Base-by-base conservation (phyloP, 2,113 vertebrate genomes). In the Ochotona princeps region DNA sequence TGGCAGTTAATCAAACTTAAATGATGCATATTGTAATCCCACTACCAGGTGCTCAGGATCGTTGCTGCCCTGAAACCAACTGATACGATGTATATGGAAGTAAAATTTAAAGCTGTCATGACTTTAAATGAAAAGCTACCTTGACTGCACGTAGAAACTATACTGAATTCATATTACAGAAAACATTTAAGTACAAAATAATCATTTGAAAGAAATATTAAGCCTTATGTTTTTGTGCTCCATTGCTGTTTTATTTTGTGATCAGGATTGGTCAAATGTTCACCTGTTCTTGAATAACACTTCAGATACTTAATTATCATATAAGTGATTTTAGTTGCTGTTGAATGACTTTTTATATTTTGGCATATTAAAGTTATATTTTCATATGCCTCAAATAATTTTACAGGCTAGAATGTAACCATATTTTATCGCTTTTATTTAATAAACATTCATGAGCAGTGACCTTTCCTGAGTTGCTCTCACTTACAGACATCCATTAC, bases 1-100 rank as follows among this genome's bases (percentile, higher is more conserved):
- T 93, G 23, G 69, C 38, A 94, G 26, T 90, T 87, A 82, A 92
- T 93, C 51, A 78, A 92, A 90, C 1, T 60, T 75, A 91, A 88
- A 70, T n/a, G n/a, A 75, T 90, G 28, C 32, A 88, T 92, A 87
- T 83, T 74, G 17, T 12, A 95, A 90, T 75, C 67, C 72, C 35
- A 23, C 5, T 70, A 85, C 25, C 88, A 79, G n/a, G 14, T 61
- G 75, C 21, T 8, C 1, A 5, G 84, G 18, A 74, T 74, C 14
- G 60, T 74, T 86, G 51, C 15, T 89, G 14, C 8, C 49, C 13
- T 93, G 0, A 92, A 81, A 70, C n/a, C 35, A 92, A 44, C 14
- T 75, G 85, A 67, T 49, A 32, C 4, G 88, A 66, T 30, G 49
- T 20, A 5, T 7, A 3, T 10, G 75, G 9, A 80, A 35, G n/a